Percentiles rank a stretch among this genome's conserved stretches.
phyloP scores from a whole-genome alignment of 2,113 vertebrate species.

The Hucho hucho region DNA sequence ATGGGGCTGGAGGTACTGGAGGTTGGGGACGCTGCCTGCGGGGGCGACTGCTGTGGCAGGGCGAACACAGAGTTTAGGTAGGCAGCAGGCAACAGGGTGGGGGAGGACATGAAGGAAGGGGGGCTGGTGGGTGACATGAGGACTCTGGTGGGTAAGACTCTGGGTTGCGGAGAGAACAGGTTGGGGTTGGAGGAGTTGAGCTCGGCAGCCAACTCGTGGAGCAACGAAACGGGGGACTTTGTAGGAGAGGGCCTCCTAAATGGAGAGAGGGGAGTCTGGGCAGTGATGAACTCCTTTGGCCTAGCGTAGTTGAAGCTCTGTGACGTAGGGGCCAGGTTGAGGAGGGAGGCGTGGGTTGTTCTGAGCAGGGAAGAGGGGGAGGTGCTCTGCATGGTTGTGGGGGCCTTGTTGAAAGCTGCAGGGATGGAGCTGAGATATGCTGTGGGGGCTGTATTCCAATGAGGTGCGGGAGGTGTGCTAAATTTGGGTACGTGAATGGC shows the following conservation, averaged over 20 bases:
- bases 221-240: slow-evolving; percentile 71
- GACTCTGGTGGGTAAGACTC: slow-evolving; percentile 59
- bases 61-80: slow-evolving; percentile 53
- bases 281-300: slow-evolving; percentile 80
- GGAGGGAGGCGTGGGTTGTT: slow-evolving; percentile 66
- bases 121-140: slow-evolving; percentile 71
- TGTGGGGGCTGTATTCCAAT: slow-evolving; percentile 25
- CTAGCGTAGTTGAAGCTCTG: slow-evolving; percentile 75
- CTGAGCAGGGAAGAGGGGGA: slow-evolving; percentile 51
- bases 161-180: slow-evolving; percentile 53
- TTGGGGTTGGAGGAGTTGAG: slow-evolving; percentile 64
- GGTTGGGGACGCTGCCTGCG: slow-evolving; percentile 79
- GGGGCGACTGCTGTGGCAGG: slow-evolving; percentile 78
- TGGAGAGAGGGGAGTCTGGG: slow-evolving; percentile 57
- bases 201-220: slow-evolving; percentile 74
- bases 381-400: slow-evolving; percentile 18
- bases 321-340: slow-evolving; percentile 61
- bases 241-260: slow-evolving; percentile 70
- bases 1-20: slow-evolving; percentile 83
- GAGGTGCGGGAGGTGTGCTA: slow-evolving; percentile 37
- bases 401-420: not conserved
- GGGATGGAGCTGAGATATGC: not conserved
- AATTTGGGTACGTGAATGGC: slow-evolving; percentile 30
- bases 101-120: slow-evolving; percentile 62
- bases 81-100: slow-evolving; percentile 35